Percentiles rank a stretch among this genome's conserved stretches.
These are phyloP conservation scores for Thumatha senex DNA, from an alignment of 2,888 invertebrate species.

Conservation along the genomic window DNA sequence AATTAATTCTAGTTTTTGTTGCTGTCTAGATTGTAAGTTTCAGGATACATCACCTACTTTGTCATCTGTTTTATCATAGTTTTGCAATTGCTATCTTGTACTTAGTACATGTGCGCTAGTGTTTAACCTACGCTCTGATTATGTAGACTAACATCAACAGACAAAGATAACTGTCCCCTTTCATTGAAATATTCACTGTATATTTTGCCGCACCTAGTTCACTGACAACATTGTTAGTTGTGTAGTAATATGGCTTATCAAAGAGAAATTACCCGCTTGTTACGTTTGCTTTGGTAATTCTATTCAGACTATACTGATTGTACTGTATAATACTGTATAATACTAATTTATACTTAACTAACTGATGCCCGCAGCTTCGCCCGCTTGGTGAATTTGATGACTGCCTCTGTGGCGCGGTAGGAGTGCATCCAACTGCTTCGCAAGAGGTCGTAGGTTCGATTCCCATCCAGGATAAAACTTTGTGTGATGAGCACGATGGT, in stretches of 20 bases:
- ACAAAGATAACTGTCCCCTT: constrained; percentile 9
- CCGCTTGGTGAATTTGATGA: too few species aligned
- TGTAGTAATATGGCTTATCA: constrained; percentile 4
- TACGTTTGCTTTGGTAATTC: constrained; percentile 1
- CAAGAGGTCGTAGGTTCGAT: too few species aligned
- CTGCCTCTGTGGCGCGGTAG: too few species aligned
- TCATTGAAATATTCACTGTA: constrained; percentile 3
- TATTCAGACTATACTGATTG: neutral
- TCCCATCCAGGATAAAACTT: too few species aligned
- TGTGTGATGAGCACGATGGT: too few species aligned
- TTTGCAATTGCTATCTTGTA: neutral
- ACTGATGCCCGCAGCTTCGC: too few species aligned
- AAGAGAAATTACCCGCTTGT: constrained; percentile 1
- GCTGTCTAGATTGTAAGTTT: too few species aligned
- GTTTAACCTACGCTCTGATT: neutral
- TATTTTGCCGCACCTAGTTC: constrained; percentile 3
- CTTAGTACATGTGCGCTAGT: neutral
- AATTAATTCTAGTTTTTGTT: too few species aligned
- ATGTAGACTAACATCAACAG: constrained; percentile 3
- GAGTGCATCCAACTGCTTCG: too few species aligned
- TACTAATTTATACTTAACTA: too few species aligned
- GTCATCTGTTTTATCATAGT: neutral
- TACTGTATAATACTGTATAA: too few species aligned
- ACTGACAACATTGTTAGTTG: constrained; percentile 1
- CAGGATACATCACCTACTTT: too few species aligned